These are phyloP conservation scores for Andrena fulva DNA, from an alignment of 2,888 invertebrate genomes.

Conservation along the genomic window DNA sequence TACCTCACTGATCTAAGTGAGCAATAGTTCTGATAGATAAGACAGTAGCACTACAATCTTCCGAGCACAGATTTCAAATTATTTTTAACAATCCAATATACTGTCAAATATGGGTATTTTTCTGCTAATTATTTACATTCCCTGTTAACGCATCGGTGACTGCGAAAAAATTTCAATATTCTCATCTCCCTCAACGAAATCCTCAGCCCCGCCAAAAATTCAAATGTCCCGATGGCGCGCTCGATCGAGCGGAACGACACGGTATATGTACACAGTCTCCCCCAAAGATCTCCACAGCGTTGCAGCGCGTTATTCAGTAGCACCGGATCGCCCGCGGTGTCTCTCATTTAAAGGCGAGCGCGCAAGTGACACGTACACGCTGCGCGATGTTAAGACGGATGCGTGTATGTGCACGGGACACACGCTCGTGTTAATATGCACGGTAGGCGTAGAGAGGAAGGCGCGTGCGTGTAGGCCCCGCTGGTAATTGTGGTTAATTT, in stretches of 20 bases:
- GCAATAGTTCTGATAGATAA: too few relatives aligned
- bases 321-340: not conserved
- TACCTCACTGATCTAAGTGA: too few relatives aligned
- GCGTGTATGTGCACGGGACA: conserved; percentile 26
- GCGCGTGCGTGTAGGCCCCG: conserved; percentile 65
- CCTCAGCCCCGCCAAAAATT: too few relatives aligned
- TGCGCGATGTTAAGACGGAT: conserved; percentile 44
- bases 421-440: conserved; percentile 11
- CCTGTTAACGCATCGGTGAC: not conserved
- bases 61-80: not conserved
- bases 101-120: not conserved
- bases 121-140: not conserved
- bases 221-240: too few relatives aligned
- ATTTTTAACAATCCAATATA: not conserved
- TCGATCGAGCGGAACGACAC: not conserved
- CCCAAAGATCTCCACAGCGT: not conserved
- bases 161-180: too few relatives aligned
- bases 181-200: too few relatives aligned
- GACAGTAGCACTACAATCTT: too few relatives aligned
- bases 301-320: conserved; percentile 10
- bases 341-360: conserved; percentile 13
- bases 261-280: not conserved
- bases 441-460: conserved; percentile 39
- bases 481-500: conserved; percentile 83
- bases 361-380: conserved; percentile 39